Evolutionary conservation across 2,113 vertebrate species (phyloP).

Genomic region (Triplophysa rosa): DNA sequence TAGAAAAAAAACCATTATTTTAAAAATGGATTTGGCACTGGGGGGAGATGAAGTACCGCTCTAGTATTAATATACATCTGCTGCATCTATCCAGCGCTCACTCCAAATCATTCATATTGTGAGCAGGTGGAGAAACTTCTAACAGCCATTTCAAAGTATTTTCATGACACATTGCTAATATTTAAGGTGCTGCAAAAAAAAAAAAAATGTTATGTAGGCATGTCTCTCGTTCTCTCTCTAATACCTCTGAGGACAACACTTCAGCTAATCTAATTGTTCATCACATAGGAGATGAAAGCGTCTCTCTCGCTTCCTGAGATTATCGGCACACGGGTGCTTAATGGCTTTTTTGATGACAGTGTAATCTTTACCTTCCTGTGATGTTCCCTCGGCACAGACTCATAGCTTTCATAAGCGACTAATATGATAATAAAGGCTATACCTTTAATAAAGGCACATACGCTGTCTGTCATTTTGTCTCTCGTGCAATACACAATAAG

Average conservation of each 20-base stretch:
- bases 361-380: constrained; percentile 21
- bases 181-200: too few relatives aligned
- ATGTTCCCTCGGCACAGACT: constrained; percentile 12
- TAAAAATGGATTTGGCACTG: too few relatives aligned
- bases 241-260: neutral
- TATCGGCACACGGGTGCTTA: constrained; percentile 22
- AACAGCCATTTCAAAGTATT: too few relatives aligned
- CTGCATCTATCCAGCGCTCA: too few relatives aligned
- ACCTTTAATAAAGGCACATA: constrained; percentile 25
- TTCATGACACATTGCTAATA: too few relatives aligned
- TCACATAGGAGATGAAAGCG: constrained; percentile 25
- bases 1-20: too few relatives aligned
- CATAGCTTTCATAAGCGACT: constrained; percentile 22
- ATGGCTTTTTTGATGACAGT: constrained; percentile 31
- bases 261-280: constrained; percentile 26
- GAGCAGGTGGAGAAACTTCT: too few relatives aligned
- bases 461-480: neutral
- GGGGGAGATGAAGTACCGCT: too few relatives aligned
- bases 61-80: too few relatives aligned
- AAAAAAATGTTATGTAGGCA: neutral
- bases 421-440: constrained; percentile 27
- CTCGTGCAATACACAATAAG: neutral
- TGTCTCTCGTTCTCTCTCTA: neutral
- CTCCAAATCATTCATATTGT: too few relatives aligned
- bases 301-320: constrained; percentile 25